Evolutionary conservation across 1,140 invertebrate species (phyloP), one percentile per base, ranked within the genome.

Genomic region (Philotrypesis tridentata): DNA sequence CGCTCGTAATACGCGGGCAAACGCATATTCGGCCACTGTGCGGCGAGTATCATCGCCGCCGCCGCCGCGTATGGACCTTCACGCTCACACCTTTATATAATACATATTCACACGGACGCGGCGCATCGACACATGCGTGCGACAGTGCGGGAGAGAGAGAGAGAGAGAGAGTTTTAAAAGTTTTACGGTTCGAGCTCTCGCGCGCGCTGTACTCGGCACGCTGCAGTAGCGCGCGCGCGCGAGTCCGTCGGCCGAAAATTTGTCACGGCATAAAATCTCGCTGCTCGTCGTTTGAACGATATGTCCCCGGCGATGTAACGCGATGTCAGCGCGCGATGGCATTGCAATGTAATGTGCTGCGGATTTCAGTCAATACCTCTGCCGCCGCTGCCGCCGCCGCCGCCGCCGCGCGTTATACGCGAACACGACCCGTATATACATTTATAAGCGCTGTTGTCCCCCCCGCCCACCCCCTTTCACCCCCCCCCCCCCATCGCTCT

Each of bases 281-380:
- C 17, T n/a, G 48, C 48, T 55, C 75, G 33, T 75, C 70, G 79
- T 80, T 80, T 80, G 70, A 65, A 74, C 79, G 79, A 80, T 80
- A 80, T 80, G 70, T 73, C 70, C 48, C 48, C 48, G 48, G 48
- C 71, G 79, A 67, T 80, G 76, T 79, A 84, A 75, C 76, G 78
- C 77, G 77, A 76, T 82, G 82, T 80, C 78, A 67, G 70, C 83
- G 83, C 84, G 79, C 79, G 68, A 75, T 71, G 81, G 84, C 85
- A 85, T 86, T 82, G 85, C 84, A 87, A 87, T 87, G 87, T 86
- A 86, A 87, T 87, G 84, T 85, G 84, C 85, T 87, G 81, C 85
- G 72, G 84, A 85, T 87, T 86, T 17, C 83, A 88, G 85, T 87
- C 87, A 84, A 87, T 88, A 87, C 86, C 84, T 86, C 55, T 80